Evolutionary conservation across 2,113 vertebrate species (phyloP), one percentile per base, ranked within the genome.

Genomic region (Eretmochelys imbricata): DNA sequence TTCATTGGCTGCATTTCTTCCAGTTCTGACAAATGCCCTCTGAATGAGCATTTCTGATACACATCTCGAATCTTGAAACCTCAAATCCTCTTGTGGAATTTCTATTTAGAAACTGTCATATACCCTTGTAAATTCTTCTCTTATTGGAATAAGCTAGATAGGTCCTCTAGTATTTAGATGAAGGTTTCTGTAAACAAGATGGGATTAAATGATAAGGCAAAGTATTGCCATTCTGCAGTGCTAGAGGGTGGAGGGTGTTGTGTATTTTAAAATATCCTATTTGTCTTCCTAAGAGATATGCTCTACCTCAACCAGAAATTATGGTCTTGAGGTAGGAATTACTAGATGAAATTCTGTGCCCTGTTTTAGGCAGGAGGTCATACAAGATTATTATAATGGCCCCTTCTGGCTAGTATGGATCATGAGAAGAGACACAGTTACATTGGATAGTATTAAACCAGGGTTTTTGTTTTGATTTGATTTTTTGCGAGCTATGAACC

Each of bases 251-350:
- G 87, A 82, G 82, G 6, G 22, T 83, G 78, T 35, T 2, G 31
- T 27, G 1, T 38, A 3, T 0, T 0, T 5, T 55, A 24, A 55
- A 55, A 55, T 55, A 20, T 55, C 54, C 24, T 8, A 24, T 55
- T 55, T 6, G 3, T 55, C 54, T 55, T 55, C 9, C 22, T 55
- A 55, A 55, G 22, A 55, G 22, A 55, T 8, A 55, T 24, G 54
- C 54, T 55, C 19, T 24, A 55, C 8, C 17, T 55, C 54, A 55
- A 55, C 54, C 22, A 55, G 54, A 55, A 88, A 62, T 53, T 85
- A 84, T 13, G 2, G 35, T 20, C 25, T 85, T 88, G 78, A 22
- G 82, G 27, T 9, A 24, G 51, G 69, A 46, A 38, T 42, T 59
- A 69, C 0, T 1, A 54, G 72, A n/a, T 11, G 24, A 72, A 48